Evolutionary conservation across 2,797 vertebrate species (phyloP), one percentile per base, ranked within the genome.

Genomic region (Calcarius lapponicus): DNA sequence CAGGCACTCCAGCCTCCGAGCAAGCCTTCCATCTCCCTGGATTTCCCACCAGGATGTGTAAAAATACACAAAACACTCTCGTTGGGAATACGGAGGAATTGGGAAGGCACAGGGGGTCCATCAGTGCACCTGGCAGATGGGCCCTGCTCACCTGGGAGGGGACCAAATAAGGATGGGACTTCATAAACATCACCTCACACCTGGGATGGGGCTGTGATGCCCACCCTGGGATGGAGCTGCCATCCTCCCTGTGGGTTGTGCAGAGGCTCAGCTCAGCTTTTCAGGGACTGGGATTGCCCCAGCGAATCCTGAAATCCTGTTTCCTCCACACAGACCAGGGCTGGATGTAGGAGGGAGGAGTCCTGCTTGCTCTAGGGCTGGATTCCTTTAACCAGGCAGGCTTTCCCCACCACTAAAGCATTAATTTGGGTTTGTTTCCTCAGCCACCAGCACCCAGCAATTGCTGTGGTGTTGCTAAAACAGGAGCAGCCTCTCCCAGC

Each of bases 71-170:
- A 9, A 6, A 50, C 10, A 2, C 45, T 80, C 47, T 43, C 40
- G 0, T 17, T 7, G 51, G 51, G 36, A 34, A 10, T 8, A 1
- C 5, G 10, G 71, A 29, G 80, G 6, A 38, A 7, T 6, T 1
- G 29, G 17, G 45, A 15, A 9, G 0, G 0, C 4, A 0, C 4
- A 7, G 9, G 6, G 6, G 20, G 18, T n/a, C 64, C 51, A 0
- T 42, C 34, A 1, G 54, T 2, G 60, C 54, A 4, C 58, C 29
- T 9, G 29, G 40, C 8, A 50, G 43, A 4, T 4, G 56, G 21
- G 70, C 28, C 7, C 47, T 10, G 47, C 48, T 66, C 51, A 2
- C 31, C 65, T 16, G 32, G 8, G 26, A 54, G 40, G 34, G 38
- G 1, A 4, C 6, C 25, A 17, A 7, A 26, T 10, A 24, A 11